Conservation (phyloP, 2,797 vertebrate species). For the Florisuga fusca region DNA sequence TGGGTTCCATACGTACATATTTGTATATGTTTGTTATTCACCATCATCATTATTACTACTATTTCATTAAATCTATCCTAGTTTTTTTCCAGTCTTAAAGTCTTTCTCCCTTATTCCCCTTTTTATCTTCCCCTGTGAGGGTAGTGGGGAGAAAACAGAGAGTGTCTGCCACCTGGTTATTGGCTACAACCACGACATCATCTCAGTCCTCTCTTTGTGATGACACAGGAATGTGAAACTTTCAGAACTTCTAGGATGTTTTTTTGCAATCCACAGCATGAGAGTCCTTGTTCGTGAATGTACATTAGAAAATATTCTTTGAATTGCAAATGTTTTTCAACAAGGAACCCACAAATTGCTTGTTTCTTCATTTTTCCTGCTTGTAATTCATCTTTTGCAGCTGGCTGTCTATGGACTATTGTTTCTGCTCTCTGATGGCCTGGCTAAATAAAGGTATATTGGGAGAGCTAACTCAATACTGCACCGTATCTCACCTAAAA, state of each 20-base stretch:
- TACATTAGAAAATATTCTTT: constrained; percentile 3
- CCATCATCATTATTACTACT: too few species aligned
- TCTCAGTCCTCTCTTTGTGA: neutral
- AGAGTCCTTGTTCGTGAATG: neutral
- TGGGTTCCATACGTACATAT: too few species aligned
- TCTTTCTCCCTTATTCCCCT: too few species aligned
- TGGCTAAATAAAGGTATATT: neutral
- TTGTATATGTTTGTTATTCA: too few species aligned
- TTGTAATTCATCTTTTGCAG: neutral
- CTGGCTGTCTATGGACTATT: neutral
- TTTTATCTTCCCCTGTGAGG: too few species aligned
- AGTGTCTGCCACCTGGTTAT: too few species aligned
- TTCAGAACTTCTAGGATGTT: neutral
- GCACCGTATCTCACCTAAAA: neutral
- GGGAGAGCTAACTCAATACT: neutral
- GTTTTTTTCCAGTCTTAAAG: too few species aligned
- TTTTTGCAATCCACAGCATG: neutral
- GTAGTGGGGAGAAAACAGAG: too few species aligned
- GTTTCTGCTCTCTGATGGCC: neutral
- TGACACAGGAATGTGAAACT: neutral
- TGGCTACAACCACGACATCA: too few species aligned
- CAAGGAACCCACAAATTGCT: neutral
- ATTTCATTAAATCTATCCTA: too few species aligned
- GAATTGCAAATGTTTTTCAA: constrained; percentile 6
- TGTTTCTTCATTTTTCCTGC: neutral